These are phyloP conservation scores for Plagodis pulveraria DNA, from an alignment of 2,888 invertebrate species.

Conservation along the genomic window DNA sequence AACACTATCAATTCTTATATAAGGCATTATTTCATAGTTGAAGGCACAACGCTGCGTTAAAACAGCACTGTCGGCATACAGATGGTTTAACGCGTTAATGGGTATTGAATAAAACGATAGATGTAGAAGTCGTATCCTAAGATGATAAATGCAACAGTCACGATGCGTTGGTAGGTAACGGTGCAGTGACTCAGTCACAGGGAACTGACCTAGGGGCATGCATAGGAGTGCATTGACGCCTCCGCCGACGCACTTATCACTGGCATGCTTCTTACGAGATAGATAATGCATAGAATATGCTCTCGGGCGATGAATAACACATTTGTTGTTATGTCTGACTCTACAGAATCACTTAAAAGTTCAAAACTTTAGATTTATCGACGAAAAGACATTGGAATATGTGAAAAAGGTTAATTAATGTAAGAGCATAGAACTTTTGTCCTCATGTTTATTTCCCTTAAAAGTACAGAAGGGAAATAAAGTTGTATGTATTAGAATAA, in stretches of 20 bases:
- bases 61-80: not conserved
- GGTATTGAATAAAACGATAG: not conserved
- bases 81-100: conserved; percentile 6
- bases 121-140: conserved; percentile 12
- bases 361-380: conserved; percentile 58
- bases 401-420: conserved; percentile 13
- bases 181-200: conserved; percentile 80
- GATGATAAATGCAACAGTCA: conserved; percentile 61
- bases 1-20: conserved; percentile 3
- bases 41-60: conserved; percentile 20
- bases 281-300: conserved; percentile 70
- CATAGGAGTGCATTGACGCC: conserved; percentile 82
- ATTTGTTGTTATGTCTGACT: conserved; percentile 70
- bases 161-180: conserved; percentile 76
- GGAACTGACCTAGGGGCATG: conserved; percentile 84
- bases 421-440: conserved; percentile 18
- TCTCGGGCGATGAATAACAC: conserved; percentile 76
- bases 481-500: not conserved
- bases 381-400: conserved; percentile 27
- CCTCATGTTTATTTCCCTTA: conserved; percentile 9
- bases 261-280: conserved; percentile 79
- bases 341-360: conserved; percentile 63
- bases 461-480: not conserved
- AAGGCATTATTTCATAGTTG: conserved; percentile 5
- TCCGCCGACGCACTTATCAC: conserved; percentile 76